Evolutionary conservation across 2,797 vertebrate species (phyloP).

Genomic region (Simalia tracyae): DNA sequence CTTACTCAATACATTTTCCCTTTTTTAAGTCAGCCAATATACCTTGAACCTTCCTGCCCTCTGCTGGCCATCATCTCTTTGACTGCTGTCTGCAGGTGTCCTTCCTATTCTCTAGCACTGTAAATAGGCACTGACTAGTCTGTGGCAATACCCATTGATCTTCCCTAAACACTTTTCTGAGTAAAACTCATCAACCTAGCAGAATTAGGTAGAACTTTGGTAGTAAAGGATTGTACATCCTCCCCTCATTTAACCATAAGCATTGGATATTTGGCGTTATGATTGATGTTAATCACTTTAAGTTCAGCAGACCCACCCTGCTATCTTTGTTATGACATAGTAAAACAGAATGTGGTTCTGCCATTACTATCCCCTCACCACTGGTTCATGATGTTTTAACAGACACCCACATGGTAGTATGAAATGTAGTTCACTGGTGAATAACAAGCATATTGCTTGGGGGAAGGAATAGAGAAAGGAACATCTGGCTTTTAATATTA

Average conservation of each 20-base stretch:
- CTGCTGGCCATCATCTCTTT: neutral
- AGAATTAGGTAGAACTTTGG: neutral
- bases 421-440: neutral
- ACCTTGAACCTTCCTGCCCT: neutral
- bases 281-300: neutral
- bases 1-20: neutral
- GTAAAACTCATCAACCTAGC: neutral
- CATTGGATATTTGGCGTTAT: neutral
- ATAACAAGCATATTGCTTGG: neutral
- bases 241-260: neutral
- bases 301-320: neutral
- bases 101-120: neutral
- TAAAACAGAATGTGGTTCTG: slow-evolving; percentile 2
- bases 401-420: neutral
- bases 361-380: neutral
- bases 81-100: neutral
- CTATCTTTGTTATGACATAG: neutral
- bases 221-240: neutral
- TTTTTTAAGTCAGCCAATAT: neutral
- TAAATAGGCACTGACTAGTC: neutral
- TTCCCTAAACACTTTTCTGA: neutral
- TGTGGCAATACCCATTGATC: neutral
- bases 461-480: neutral
- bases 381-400: neutral
- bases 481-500: slow-evolving; percentile 13